These are phyloP conservation scores for Yponomeuta plumbellus DNA, from an alignment of 2,888 invertebrate genomes.

Conservation along the genomic window DNA sequence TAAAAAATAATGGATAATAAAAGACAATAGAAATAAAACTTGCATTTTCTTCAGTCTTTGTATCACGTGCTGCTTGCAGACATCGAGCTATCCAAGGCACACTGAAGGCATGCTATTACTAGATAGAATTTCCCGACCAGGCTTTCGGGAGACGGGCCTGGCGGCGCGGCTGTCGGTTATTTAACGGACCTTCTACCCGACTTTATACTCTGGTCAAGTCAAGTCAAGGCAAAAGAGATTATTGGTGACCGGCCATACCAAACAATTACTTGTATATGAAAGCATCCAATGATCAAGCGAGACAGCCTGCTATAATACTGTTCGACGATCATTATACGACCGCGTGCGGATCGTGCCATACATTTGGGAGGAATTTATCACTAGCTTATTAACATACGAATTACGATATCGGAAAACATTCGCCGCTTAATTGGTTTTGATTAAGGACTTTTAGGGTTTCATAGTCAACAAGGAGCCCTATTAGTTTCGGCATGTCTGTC, in stretches of 20 bases:
- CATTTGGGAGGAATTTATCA: neutral
- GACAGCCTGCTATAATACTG: neutral
- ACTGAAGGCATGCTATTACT: too few relatives aligned
- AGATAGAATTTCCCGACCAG: too few relatives aligned
- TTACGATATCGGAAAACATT: neutral
- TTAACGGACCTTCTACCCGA: neutral
- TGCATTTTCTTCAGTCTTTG: too few relatives aligned
- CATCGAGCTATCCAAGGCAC: too few relatives aligned
- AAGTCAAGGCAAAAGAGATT: neutral
- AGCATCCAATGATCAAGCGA: neutral
- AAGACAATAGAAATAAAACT: too few relatives aligned
- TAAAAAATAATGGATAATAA: too few relatives aligned
- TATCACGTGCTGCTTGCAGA: too few relatives aligned
- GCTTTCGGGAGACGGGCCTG: too few relatives aligned
- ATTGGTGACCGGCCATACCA: neutral
- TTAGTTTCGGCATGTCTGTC: too few relatives aligned
- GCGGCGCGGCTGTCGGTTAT: too few relatives aligned
- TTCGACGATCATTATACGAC: neutral
- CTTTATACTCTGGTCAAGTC: neutral
- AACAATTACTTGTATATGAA: neutral
- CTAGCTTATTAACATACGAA: neutral
- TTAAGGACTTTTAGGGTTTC: neutral
- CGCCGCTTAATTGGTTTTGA: neutral
- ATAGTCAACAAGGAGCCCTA: too few relatives aligned
- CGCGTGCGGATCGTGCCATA: neutral